Base-by-base conservation (phyloP, 2,888 invertebrate species). In the Cynaeus angustus region DNA sequence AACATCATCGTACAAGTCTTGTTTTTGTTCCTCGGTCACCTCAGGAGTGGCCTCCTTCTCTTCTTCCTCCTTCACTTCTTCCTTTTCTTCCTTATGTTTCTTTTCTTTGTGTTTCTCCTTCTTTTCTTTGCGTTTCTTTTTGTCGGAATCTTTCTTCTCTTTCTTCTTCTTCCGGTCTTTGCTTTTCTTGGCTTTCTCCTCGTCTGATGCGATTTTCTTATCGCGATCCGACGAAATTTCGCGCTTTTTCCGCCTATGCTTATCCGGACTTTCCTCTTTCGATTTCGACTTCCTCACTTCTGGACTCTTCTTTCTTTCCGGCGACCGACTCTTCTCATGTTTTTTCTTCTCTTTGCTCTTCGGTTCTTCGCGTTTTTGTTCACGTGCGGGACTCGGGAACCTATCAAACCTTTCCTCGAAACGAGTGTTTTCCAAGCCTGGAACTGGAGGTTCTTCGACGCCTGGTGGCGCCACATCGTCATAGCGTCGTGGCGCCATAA, bases 401-500 rank as follows among this genome's bases (percentile, higher is more conserved):
- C 71, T 58, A 2, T 74, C 73, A 41, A 71, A 74, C 41, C 76
- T 72, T 37, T 75, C 73, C 9, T 75, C 73, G 1, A 76, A 75
- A 0, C 78, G 87, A 0, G 88, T 86, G 16, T 87, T 87, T 79
- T 90, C 90, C 79, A 89, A 88, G 16, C 90, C 90, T 38, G 89
- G 90, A 13, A 89, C 87, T 0, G 89, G 88, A 4, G 90, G 89
- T 78, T 90, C 89, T 68, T 88, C 88, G 0, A 90, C 89, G 9
- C 89, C 90, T 6, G 90, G 90, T 10, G 89, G 89, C 66, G 88
- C 86, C 45, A 89, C 88, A 75, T 89, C 89, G 77, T 89, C 89
- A 59, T 87, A 82, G 50, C 80, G 78, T 26, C 81, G 76, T 8
- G 79, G 77, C 1, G 81, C 78, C 41, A 74, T 72, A 43, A 79